Conservation (phyloP, 2,797 vertebrate species). For the Leptodactylus fallax region DNA sequence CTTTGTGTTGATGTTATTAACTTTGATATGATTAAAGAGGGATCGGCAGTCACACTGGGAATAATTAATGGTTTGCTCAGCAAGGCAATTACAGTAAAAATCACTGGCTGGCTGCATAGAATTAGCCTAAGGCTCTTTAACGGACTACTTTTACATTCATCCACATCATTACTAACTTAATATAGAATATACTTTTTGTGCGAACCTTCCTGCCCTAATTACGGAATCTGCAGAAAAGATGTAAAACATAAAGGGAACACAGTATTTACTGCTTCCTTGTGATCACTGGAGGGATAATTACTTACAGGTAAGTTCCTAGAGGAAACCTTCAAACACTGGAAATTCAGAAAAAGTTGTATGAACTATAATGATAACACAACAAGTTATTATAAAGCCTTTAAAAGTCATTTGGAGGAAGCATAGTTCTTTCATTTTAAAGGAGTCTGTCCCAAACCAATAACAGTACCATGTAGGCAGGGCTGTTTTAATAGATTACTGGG, state of each 20-base stretch:
- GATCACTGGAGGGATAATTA: not conserved
- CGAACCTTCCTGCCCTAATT: slow-evolving; percentile 20
- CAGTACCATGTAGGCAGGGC: no score
- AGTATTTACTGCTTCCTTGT: not conserved
- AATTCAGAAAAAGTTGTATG: not conserved
- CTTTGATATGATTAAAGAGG: slow-evolving; percentile 57
- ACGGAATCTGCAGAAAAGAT: slow-evolving; percentile 14
- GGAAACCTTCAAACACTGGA: not conserved
- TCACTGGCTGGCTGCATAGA: slow-evolving; percentile 24
- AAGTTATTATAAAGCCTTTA: not conserved
- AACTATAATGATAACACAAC: not conserved
- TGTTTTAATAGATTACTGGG: no score
- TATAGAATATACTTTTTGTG: not conserved
- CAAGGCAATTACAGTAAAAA: slow-evolving; percentile 50
- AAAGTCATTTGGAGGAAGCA: not conserved
- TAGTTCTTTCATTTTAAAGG: no score
- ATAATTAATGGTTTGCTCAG: slow-evolving; percentile 52
- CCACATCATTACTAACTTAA: slow-evolving; percentile 32
- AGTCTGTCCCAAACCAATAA: no score
- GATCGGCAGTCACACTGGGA: slow-evolving; percentile 34
- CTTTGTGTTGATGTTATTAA: slow-evolving; percentile 46
- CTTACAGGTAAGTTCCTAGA: not conserved
- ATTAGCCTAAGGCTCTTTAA: slow-evolving; percentile 30
- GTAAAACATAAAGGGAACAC: not conserved
- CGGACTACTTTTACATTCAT: slow-evolving; percentile 32